Conservation (phyloP, 1,140 invertebrate genomes). For the Trypoxylus dichotomus region DNA sequence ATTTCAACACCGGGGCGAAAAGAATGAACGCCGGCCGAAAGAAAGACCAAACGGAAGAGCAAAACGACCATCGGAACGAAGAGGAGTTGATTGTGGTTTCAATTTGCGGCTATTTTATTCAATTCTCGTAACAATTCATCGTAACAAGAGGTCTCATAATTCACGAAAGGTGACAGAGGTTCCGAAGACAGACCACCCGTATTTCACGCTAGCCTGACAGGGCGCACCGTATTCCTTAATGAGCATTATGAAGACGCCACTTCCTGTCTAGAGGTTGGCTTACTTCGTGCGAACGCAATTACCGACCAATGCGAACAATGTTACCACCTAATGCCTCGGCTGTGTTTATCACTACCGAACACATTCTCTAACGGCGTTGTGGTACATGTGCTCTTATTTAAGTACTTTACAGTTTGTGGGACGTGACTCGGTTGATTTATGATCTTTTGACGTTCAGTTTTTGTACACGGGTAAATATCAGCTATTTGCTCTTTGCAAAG, state of each 20-base stretch:
- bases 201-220: conserved; percentile 20
- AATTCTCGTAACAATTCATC: conserved; percentile 29
- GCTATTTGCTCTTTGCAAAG: too few species aligned
- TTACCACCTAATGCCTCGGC: not conserved
- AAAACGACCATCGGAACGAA: not conserved
- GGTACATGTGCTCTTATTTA: not conserved
- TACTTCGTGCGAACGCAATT: conserved; percentile 6
- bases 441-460: not conserved
- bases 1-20: conserved; percentile 10
- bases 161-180: conserved; percentile 27
- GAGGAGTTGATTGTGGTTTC: conserved; percentile 26
- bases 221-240: conserved; percentile 2
- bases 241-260: conserved; percentile 28
- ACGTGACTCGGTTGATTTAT: not conserved
- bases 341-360: conserved; percentile 1
- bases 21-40: not conserved
- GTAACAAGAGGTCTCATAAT: conserved; percentile 31
- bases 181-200: conserved; percentile 30
- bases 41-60: not conserved
- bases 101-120: conserved; percentile 30
- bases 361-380: not conserved
- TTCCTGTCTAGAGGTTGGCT: conserved; percentile 21
- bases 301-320: conserved; percentile 21
- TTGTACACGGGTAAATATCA: too few species aligned
- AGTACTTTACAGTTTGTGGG: not conserved